These are phyloP conservation scores for Piscicola geometra DNA, from an alignment of 2,888 invertebrate genomes.

Conservation along the genomic window DNA sequence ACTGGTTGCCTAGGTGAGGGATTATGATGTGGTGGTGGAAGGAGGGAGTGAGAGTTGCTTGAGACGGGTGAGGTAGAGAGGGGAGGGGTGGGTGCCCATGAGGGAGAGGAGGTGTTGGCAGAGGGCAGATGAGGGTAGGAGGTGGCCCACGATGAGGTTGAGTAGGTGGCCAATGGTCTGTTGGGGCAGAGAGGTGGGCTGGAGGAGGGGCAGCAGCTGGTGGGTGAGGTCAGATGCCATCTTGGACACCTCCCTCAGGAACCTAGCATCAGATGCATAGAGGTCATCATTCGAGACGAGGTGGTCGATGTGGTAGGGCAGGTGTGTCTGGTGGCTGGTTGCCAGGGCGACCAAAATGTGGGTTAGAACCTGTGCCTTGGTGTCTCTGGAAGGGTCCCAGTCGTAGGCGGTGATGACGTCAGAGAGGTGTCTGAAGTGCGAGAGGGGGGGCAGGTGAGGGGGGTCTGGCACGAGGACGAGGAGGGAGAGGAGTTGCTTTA, in stretches of 20 bases:
- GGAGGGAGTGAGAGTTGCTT: background rate
- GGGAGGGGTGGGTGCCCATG: background rate
- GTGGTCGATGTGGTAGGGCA: conserved; percentile 75
- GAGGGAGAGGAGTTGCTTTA: conserved; percentile 73
- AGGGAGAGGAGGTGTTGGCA: background rate
- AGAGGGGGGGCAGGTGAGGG: conserved; percentile 79
- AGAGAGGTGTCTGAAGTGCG: conserved; percentile 72
- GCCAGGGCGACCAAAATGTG: conserved; percentile 74
- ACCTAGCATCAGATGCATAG: conserved; percentile 83
- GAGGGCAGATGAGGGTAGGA: background rate
- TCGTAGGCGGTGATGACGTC: conserved; percentile 66
- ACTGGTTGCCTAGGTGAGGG: too few species aligned
- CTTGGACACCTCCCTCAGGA: conserved; percentile 69
- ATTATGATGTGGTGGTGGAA: background rate
- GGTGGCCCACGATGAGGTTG: background rate
- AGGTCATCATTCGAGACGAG: conserved; percentile 87
- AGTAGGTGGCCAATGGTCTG: background rate
- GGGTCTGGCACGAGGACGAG: conserved; percentile 84
- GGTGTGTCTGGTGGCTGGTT: conserved; percentile 73
- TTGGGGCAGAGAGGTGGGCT: background rate
- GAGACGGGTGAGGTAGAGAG: background rate
- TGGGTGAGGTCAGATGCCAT: conserved; percentile 64
- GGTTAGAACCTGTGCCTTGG: conserved; percentile 68
- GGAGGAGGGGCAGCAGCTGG: conserved; percentile 61
- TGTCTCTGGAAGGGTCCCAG: conserved; percentile 59